A percentile compares a stretch with the other conserved stretches of the same genome.
Conservation (phyloP, 2,113 vertebrate genomes). For the Hydrochoerus hydrochaeris region DNA sequence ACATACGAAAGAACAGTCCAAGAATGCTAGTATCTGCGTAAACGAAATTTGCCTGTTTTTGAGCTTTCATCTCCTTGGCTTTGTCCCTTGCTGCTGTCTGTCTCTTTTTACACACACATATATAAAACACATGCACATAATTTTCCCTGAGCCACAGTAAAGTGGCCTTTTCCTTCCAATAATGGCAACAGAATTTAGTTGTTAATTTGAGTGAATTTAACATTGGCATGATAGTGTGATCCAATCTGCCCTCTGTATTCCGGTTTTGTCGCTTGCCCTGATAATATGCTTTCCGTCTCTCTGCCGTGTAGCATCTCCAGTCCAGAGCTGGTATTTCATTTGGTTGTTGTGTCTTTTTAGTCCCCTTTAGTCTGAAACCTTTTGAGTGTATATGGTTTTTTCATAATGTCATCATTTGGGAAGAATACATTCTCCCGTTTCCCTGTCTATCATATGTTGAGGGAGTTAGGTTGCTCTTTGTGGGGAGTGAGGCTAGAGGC, state of each 20-base stretch:
- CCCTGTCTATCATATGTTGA: not conserved
- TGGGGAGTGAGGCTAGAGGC: not conserved
- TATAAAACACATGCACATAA: not conserved
- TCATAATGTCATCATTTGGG: not conserved
- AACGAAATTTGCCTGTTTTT: not conserved
- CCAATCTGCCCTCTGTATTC: not conserved
- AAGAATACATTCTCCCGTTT: not conserved
- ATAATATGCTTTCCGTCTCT: not conserved
- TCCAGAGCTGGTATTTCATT: not conserved
- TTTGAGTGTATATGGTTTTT: not conserved
- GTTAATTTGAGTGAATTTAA: not conserved
- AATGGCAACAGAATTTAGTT: not conserved
- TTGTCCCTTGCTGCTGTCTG: not conserved
- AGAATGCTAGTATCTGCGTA: not conserved
- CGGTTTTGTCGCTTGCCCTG: not conserved
- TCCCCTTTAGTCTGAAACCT: not conserved
- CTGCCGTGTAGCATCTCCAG: not conserved
- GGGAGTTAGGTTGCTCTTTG: not conserved
- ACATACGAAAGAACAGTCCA: not conserved
- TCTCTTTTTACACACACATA: not conserved
- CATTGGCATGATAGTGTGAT: not conserved
- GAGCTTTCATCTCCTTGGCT: not conserved
- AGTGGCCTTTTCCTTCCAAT: not conserved
- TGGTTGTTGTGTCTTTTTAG: not conserved
- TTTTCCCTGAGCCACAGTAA: not conserved